Percentiles rank a stretch among this genome's conserved stretches.
Evolutionary conservation across 2,113 vertebrate species (phyloP).

Genomic region (Anhinga rufa): DNA sequence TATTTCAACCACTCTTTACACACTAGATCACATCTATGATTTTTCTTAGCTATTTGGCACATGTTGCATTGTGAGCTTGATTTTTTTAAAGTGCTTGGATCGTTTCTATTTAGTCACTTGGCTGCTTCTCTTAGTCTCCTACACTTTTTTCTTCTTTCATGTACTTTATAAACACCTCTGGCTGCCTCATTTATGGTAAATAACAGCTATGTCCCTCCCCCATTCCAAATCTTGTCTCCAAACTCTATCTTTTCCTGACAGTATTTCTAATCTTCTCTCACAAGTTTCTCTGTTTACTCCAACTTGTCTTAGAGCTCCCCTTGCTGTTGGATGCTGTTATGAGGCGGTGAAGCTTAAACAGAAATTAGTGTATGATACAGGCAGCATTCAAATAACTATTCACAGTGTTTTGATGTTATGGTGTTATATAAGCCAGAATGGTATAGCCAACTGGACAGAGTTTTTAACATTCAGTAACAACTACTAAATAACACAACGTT

Average conservation of each 20-base stretch:
- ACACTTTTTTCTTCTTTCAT: not conserved
- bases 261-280: not conserved
- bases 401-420: not conserved
- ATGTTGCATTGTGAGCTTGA: fast-evolving
- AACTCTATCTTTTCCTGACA: not conserved
- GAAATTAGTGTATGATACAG: not conserved
- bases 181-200: not conserved
- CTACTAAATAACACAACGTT: not conserved
- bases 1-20: not conserved
- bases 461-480: not conserved
- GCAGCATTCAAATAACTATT: not conserved
- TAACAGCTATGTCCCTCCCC: not conserved
- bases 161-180: not conserved
- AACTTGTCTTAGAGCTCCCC: conserved; percentile 59
- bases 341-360: not conserved
- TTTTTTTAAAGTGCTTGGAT: not conserved
- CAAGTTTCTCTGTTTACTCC: not conserved
- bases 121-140: not conserved
- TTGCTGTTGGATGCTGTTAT: conserved; percentile 32
- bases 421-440: not conserved
- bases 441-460: not conserved
- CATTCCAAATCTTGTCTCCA: not conserved
- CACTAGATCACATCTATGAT: not conserved
- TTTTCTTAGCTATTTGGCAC: not conserved
- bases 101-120: not conserved